Conservation (phyloP, 2,113 vertebrate species). For the Harpagus bidentatus region DNA sequence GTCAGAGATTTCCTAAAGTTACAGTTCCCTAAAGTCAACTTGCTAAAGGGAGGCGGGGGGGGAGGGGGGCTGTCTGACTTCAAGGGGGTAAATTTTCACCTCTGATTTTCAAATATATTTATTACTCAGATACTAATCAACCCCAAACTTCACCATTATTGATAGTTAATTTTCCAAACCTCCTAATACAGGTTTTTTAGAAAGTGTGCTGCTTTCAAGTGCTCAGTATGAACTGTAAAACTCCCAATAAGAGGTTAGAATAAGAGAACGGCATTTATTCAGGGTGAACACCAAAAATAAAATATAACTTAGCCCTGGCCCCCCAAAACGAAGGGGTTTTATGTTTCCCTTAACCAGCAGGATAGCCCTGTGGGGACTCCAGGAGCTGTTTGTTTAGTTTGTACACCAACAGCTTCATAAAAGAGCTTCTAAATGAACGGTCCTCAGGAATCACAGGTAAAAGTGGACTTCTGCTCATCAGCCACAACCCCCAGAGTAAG, state of each 20-base stretch:
- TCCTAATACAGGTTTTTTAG: neutral
- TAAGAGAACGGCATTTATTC: neutral
- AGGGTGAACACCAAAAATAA: neutral
- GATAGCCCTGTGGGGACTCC: neutral
- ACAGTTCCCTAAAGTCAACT: neutral
- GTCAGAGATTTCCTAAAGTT: neutral
- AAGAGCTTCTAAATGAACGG: neutral
- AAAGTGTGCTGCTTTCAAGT: neutral
- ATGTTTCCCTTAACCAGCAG: neutral
- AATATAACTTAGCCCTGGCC: neutral
- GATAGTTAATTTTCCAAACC: neutral
- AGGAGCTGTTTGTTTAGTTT: neutral
- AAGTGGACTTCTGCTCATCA: neutral
- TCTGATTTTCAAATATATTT: neutral
- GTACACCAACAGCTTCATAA: neutral
- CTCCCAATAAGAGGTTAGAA: neutral
- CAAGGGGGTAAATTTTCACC: neutral
- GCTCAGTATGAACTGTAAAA: neutral
- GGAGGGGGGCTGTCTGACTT: neutral
- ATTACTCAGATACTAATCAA: neutral
- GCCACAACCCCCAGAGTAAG: neutral
- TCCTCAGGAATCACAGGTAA: neutral
- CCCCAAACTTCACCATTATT: neutral
- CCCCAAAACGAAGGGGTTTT: neutral
- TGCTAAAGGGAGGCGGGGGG: rapidly evolving